Evolutionary conservation across 2,797 vertebrate genomes (phyloP), one percentile per base, ranked within the genome.

Genomic region (Betta splendens): DNA sequence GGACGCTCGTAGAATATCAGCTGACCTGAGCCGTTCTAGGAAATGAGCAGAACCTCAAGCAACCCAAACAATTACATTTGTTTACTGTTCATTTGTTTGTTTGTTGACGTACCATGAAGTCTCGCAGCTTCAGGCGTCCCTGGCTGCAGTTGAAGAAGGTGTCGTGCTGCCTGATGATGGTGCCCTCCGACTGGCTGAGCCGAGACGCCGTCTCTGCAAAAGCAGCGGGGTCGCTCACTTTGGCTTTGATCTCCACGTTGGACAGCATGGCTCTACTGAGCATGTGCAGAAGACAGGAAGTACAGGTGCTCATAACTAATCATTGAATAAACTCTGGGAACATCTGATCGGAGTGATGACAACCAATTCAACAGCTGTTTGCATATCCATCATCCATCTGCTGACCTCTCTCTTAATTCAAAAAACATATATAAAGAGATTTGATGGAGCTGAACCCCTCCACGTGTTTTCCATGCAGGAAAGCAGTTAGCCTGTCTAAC

Each of bases 1-100:
- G 91, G 89, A 42, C 94, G 92, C 45, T 94, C 81, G 9, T 95
- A 95, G 84, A 92, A 95, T 65, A 95, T 94, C 69, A 95, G 81
- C 86, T 95, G 85, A 12, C 92, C 94, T 0, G 54, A 84, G 0
- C 90, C 88, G 0, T 92, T 76, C 94, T 95, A 2, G 38, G 3
- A 52, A 38, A 69, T 35, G 80, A 32, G 57, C n/a, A 25, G 71
- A 13, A 39, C 9, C 58, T 51, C 32, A 73, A n/a, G 47, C 13
- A 58, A 12, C 17, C 5, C 45, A 25, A 25, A 25, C 5, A 48
- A 1, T 4, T 3, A 43, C n/a, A 18, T n/a, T 25, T 42, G 8
- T 44, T 21, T 33, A 11, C 6, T 35, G 7, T n/a, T 35, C 2
- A 6, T 13, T 3, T 16, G 9, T 9, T 28, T 28, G 5, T 9